phyloP scores from a whole-genome alignment of 2,888 invertebrate species.

The Hirtodrosophila confusa region DNA sequence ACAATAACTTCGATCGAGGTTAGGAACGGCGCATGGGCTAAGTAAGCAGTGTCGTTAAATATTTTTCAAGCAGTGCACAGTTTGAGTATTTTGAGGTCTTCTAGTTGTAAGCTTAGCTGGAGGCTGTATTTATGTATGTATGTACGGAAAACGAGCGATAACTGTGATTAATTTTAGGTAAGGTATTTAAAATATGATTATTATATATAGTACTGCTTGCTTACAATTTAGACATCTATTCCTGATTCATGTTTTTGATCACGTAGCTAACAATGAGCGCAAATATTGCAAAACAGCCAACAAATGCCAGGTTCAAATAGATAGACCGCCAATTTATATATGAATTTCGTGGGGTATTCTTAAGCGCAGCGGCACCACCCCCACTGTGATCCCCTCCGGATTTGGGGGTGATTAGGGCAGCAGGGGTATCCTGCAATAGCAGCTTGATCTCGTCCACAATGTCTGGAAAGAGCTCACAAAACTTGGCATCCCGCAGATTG shows the following conservation, averaged over 20 bases:
- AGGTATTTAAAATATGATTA: conserved; percentile 64
- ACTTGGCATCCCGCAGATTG: conserved; percentile 95
- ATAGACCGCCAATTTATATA: conserved; percentile 91
- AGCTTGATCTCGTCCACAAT: conserved; percentile 91
- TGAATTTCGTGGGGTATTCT: conserved; percentile 83
- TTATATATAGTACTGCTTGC: conserved; percentile 65
- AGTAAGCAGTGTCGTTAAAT: conserved; percentile 49
- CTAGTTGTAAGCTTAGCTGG: not conserved
- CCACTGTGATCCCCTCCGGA: conserved; percentile 58
- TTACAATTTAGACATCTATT: conserved; percentile 72
- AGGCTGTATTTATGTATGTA: conserved; percentile 5
- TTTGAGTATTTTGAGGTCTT: conserved; percentile 24
- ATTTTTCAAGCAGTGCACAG: conserved; percentile 54
- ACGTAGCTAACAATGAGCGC: conserved; percentile 97
- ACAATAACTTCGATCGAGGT: conserved; percentile 39
- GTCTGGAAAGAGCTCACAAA: conserved; percentile 97
- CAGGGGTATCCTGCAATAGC: conserved; percentile 83
- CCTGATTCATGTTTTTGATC: conserved; percentile 89
- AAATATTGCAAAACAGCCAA: conserved; percentile 95
- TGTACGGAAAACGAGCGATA: conserved; percentile 27
- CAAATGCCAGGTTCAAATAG: conserved; percentile 93
- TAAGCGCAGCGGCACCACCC: conserved; percentile 42
- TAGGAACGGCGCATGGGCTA: not conserved
- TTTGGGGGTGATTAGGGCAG: conserved; percentile 69
- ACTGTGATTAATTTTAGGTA: conserved; percentile 47